Percentiles rank a stretch among this genome's conserved stretches.
Evolutionary conservation across 2,113 vertebrate species (phyloP).

Genomic region (Ailuropoda melanoleuca): DNA sequence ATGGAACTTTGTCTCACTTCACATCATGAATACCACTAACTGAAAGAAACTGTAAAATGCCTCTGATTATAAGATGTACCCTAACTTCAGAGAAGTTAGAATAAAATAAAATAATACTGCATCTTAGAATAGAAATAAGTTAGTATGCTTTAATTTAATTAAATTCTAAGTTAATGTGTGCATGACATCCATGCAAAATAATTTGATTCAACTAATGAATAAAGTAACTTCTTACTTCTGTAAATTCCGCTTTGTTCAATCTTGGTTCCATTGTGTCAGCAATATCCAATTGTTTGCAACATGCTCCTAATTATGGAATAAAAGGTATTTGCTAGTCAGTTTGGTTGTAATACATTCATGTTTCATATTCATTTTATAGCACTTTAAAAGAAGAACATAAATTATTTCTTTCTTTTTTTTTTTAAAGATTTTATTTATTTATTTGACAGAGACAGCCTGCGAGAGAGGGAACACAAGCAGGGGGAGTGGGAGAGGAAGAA

Average conservation of each 20-base stretch:
- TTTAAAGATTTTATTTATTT: too few relatives aligned
- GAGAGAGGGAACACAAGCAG: too few relatives aligned
- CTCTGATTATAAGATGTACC: conserved; percentile 17
- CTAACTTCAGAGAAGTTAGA: conserved; percentile 37
- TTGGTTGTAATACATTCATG: conserved; percentile 13
- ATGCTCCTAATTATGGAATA: conserved; percentile 64
- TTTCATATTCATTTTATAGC: conserved; percentile 52
- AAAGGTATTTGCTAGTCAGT: conserved; percentile 61
- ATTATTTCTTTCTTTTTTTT: conserved; percentile 47
- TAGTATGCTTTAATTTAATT: conserved; percentile 10
- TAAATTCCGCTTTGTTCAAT: conserved; percentile 76
- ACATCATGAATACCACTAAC: neutral
- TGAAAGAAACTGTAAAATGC: conserved; percentile 32
- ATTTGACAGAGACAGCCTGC: too few relatives aligned
- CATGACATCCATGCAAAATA: conserved; percentile 9
- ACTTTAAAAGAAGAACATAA: conserved; percentile 36
- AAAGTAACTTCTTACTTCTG: conserved; percentile 82
- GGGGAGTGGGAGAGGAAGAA: too few relatives aligned
- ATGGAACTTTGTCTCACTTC: conserved; percentile 34
- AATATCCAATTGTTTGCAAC: conserved; percentile 70
- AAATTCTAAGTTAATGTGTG: conserved; percentile 30
- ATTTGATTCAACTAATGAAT: conserved; percentile 50
- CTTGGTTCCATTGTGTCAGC: conserved; percentile 65
- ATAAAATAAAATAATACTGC: neutral
- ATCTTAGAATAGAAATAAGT: conserved; percentile 25